These are phyloP conservation scores for Acropora tenuis DNA, from an alignment of 64 coral and sea anemone species.

Conservation along the genomic window DNA sequence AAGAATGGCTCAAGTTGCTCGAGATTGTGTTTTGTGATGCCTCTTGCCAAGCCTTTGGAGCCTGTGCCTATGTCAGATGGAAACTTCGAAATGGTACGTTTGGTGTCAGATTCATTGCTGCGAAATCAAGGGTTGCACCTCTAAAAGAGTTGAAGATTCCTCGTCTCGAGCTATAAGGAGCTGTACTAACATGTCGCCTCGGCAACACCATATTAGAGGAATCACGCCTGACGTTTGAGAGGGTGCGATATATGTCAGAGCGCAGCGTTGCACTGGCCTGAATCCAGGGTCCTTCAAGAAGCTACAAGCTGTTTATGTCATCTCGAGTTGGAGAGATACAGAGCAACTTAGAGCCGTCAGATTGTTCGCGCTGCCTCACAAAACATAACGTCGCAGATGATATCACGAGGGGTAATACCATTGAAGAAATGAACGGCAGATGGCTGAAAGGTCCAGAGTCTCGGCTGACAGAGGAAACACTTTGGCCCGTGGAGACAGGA, in stretches of 20 bases:
- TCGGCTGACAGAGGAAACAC: neutral
- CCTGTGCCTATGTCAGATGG: slow-evolving; percentile 49
- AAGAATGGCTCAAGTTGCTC: slow-evolving; percentile 34
- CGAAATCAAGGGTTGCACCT: slow-evolving; percentile 34
- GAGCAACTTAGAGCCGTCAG: slow-evolving; percentile 14
- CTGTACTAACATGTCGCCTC: slow-evolving; percentile 17
- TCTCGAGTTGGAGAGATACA: slow-evolving; percentile 40
- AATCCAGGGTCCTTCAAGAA: slow-evolving; percentile 25
- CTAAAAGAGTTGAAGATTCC: slow-evolving; percentile 25
- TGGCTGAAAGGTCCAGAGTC: slow-evolving; percentile 40
- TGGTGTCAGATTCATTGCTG: slow-evolving; percentile 11
- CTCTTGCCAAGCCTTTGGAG: slow-evolving; percentile 49
- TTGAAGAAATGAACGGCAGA: slow-evolving; percentile 20
- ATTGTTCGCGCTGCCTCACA: slow-evolving; percentile 40
- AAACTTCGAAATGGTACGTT: neutral
- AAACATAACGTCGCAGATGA: slow-evolving; percentile 49
- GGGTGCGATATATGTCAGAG: slow-evolving; percentile 20
- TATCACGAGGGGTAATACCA: slow-evolving; percentile 21
- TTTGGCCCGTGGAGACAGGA: slow-evolving; percentile 1
- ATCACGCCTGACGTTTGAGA: slow-evolving; percentile 35
- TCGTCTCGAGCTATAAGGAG: slow-evolving; percentile 35
- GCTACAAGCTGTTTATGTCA: slow-evolving; percentile 49
- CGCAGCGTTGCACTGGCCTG: slow-evolving; percentile 15
- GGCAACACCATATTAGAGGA: slow-evolving; percentile 4
- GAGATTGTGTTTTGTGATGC: slow-evolving; percentile 52